phyloP scores from a whole-genome alignment of 2,113 vertebrate genomes.

The Ageneiosus marmoratus region DNA sequence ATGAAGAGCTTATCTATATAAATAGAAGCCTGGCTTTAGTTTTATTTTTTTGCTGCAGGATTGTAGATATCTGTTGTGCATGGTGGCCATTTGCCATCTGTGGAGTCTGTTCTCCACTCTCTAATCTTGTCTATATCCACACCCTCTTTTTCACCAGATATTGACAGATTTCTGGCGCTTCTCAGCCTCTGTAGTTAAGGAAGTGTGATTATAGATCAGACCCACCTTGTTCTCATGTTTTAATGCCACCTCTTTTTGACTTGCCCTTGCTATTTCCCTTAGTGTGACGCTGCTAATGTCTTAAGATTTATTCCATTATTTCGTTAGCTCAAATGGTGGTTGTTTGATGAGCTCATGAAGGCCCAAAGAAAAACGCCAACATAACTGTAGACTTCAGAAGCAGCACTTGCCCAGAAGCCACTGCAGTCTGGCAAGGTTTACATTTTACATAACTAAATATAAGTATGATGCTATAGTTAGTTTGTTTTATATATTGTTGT shows the following conservation, averaged over 20 bases:
- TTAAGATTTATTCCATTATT: background rate
- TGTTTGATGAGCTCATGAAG: background rate
- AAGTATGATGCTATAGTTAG: background rate
- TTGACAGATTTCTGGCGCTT: slow-evolving; percentile 25
- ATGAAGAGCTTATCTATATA: background rate
- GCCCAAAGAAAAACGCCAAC: background rate
- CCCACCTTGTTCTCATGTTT: slow-evolving; percentile 12
- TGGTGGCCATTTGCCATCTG: background rate
- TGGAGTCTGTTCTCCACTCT: background rate
- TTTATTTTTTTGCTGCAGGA: background rate
- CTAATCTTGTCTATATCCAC: background rate
- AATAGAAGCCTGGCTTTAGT: no score
- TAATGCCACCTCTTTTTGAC: background rate
- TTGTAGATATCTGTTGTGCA: background rate
- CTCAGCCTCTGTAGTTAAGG: background rate
- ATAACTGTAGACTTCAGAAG: background rate
- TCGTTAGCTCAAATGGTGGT: background rate
- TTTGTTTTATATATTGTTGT: background rate
- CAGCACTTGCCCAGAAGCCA: slow-evolving; percentile 11
- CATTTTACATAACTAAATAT: background rate
- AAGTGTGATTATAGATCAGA: background rate
- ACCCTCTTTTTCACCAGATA: slow-evolving; percentile 6
- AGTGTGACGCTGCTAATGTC: background rate
- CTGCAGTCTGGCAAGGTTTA: background rate
- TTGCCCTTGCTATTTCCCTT: background rate